Base-by-base conservation (phyloP, 1,140 invertebrate genomes). In the Odontomachus brunneus region DNA sequence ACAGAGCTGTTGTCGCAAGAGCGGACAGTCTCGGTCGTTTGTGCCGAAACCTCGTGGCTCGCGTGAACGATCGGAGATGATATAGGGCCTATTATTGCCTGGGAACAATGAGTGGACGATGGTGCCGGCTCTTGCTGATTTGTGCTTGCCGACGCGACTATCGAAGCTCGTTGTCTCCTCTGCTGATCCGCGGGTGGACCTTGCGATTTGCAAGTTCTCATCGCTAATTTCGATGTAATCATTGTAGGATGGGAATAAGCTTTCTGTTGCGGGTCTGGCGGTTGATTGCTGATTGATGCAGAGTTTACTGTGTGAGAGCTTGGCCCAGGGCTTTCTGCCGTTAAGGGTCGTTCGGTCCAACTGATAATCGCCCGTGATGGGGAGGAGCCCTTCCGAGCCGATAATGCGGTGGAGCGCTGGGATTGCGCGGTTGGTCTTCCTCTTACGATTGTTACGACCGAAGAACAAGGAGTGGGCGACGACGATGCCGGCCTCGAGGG, bases 21-120 rank as follows among this genome's bases (percentile, higher is more conserved):
- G 49, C 60, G 83, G 14, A 67, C 19, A 19, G 51, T 87, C 83
- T 86, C 88, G 71, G 51, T 89, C 82, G 60, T 65, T 83, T 82
- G 84, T 0, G 71, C 87, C 83, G 84, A 76, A 2, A 49, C 81
- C 55, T 85, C 75, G 84, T 85, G 86, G 59, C 78, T 90, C 57
- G 84, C 86, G 84, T 88, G 83, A 29, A 94, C 88, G n/a, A 86
- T 85, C 71, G 92, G 88, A 44, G 92, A 92, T 51, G 91, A 82
- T 86, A 93, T 93, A 82, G 93, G 92, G 67, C 92, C 91, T 73
- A 88, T 94, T 89, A 93, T 93, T 78, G 92, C 91, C 84, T 92
- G 92, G 22, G 92, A 93, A 89, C 90, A 93, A 33, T 91, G 91
- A 86, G 92, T 93, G 81, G 91, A 92, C 83, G 89, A 91, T 48